Evolutionary conservation across 2,888 invertebrate genomes (phyloP), one percentile per base, ranked within the genome.

Genomic region (Gastrophysa polygoni): DNA sequence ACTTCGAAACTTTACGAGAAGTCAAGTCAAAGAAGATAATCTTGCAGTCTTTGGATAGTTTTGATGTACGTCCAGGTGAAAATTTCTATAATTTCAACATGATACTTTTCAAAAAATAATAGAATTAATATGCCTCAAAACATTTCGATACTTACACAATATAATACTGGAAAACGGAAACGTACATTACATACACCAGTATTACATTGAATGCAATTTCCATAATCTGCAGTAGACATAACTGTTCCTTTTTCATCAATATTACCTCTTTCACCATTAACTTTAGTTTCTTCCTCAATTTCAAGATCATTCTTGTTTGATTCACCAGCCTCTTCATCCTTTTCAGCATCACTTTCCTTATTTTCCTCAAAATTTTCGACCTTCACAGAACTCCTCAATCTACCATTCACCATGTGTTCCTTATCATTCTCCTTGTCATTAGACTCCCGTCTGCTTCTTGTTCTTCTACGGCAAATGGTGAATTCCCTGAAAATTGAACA

Each of bases 351-450:
- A 38, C 65, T 64, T 63, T 68, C 68, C n/a, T 66, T 61, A 56
- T 55, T 57, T 61, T 68, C 68, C 48, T 48, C 64, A 6, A 63
- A 64, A 63, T 59, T 67, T 11, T 60, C 63, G 14, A 24, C 54
- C 29, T 59, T 61, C 21, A 21, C 54, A 16, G 56, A 48, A 46
- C 44, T 73, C 50, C 55, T 66, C 17, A 58, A 24, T 24, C 57
- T 58, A 11, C 54, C 51, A 1, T 44, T 54, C 32, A 59, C 61
- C 44, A 68, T 64, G 43, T 52, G 65, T 21, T 70, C 74, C 54
- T 71, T 70, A 46, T 70, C 75, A 48, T 74, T 74, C 52, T 75
- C 75, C 64, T 74, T 73, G 46, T 76, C 76, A 48, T 74, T 74
- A 5, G 69, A 69, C 59, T 71, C 68, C n/a, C 69, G 47, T 20